Evolutionary conservation across 2,888 invertebrate genomes (phyloP).

Genomic region (Diachrysia chrysitis): DNA sequence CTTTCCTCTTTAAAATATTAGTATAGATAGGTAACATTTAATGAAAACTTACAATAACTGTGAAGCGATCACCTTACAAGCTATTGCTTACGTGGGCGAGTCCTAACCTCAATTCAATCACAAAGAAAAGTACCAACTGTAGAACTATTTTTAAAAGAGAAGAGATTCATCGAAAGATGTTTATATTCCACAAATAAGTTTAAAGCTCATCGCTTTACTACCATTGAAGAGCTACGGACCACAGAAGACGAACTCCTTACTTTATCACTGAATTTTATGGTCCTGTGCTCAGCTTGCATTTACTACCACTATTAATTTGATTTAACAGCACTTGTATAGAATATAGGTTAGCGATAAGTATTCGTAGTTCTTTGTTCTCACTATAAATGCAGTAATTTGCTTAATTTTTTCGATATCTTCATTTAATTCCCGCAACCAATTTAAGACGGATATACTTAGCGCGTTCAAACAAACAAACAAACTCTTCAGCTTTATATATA

Average conservation of each 20-base stretch:
- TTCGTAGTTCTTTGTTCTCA: background rate
- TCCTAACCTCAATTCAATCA: background rate
- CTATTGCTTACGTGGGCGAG: background rate
- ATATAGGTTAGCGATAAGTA: background rate
- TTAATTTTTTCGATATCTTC: no score
- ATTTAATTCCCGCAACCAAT: no score
- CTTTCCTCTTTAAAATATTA: no score
- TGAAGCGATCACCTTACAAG: background rate
- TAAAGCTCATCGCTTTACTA: background rate
- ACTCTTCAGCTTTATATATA: no score
- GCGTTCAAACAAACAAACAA: no score
- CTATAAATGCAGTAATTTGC: background rate
- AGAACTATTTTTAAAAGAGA: background rate
- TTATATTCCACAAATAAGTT: background rate
- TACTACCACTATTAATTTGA: slow-evolving; percentile 30
- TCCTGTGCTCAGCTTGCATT: slow-evolving; percentile 15
- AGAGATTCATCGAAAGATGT: background rate
- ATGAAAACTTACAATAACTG: background rate
- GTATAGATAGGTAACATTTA: background rate
- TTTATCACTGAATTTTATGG: slow-evolving; percentile 33
- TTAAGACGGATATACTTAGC: no score
- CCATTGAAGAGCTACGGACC: background rate
- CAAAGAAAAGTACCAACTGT: background rate
- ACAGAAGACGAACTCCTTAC: background rate
- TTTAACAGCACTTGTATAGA: slow-evolving; percentile 18